These are phyloP conservation scores for Abramis brama DNA, from an alignment of 2,113 vertebrate species.

Conservation along the genomic window DNA sequence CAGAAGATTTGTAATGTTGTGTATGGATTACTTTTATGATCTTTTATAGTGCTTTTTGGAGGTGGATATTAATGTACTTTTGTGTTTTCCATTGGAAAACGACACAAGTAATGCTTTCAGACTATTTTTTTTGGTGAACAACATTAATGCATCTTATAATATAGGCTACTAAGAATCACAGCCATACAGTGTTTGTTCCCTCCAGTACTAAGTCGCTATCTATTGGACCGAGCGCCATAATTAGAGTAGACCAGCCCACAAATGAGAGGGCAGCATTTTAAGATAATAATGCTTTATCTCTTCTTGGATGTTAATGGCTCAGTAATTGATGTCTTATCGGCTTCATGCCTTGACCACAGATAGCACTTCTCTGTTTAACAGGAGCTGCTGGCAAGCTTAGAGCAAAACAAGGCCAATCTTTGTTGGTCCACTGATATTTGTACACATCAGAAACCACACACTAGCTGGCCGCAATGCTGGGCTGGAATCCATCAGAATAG, in stretches of 20 bases:
- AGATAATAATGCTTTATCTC: conserved; percentile 54
- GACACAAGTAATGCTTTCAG: neutral
- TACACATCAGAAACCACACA: conserved; percentile 16
- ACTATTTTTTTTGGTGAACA: no score
- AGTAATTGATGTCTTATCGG: conserved; percentile 51
- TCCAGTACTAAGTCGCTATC: neutral
- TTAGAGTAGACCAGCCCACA: conserved; percentile 22
- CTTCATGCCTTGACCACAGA: conserved; percentile 21
- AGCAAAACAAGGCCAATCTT: conserved; percentile 19
- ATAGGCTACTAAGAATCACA: neutral
- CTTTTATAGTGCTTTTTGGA: neutral
- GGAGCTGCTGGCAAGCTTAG: conserved; percentile 49
- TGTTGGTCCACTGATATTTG: conserved; percentile 31
- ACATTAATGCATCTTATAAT: neutral
- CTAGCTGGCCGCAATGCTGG: neutral
- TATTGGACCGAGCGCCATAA: neutral
- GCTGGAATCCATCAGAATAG: conserved; percentile 2
- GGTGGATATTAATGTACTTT: neutral
- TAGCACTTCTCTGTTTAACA: conserved; percentile 40
- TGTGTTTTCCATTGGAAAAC: neutral
- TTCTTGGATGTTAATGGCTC: conserved; percentile 37
- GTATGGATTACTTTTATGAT: neutral
- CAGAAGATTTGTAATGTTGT: neutral
- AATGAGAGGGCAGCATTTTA: conserved; percentile 21
- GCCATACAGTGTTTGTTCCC: neutral